Evolutionary conservation across 2,113 vertebrate genomes (phyloP).

Genomic region (Cephalopholis sonnerati): DNA sequence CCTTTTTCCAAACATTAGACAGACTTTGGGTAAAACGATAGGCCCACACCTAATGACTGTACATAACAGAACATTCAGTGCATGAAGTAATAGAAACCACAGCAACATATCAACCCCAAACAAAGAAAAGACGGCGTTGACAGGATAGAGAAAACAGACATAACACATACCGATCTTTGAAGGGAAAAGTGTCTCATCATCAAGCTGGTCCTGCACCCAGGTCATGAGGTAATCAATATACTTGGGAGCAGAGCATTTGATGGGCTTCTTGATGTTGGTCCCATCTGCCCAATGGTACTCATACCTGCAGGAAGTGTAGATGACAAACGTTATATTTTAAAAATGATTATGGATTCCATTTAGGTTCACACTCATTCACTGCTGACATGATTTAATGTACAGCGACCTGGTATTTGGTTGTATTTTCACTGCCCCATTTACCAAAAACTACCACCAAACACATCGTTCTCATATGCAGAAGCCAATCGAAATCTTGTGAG

Average conservation of each 20-base stretch:
- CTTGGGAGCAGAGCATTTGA: conserved; percentile 96
- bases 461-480: background rate
- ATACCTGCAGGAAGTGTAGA: conserved; percentile 83
- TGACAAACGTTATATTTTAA: no score
- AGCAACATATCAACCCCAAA: background rate
- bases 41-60: background rate
- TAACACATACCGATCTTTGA: conserved; percentile 91
- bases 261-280: conserved; percentile 98
- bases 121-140: background rate
- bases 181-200: conserved; percentile 96
- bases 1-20: background rate
- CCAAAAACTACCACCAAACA: background rate
- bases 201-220: conserved; percentile 98
- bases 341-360: background rate
- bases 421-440: background rate
- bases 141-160: background rate
- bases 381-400: background rate
- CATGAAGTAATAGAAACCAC: background rate
- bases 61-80: background rate
- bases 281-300: conserved; percentile 98
- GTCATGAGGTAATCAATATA: conserved; percentile 98
- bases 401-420: background rate
- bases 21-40: background rate
- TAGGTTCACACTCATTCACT: background rate
- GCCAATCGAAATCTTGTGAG: background rate